Conservation (phyloP, 2,888 invertebrate species). For the Seladonia tumulorum region DNA sequence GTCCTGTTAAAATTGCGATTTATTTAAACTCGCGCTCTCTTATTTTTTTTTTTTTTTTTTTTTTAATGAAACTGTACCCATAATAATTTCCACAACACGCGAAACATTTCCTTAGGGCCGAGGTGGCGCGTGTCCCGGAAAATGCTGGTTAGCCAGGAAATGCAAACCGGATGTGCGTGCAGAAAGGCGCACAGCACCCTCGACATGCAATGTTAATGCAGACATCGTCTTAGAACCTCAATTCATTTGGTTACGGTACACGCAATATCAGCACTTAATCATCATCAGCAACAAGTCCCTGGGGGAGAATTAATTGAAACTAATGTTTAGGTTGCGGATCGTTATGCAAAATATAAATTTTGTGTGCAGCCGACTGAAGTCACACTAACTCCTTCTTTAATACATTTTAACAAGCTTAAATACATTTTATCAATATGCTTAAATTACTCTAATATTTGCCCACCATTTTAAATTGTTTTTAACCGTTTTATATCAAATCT, state of each 20-base stretch:
- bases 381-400: background rate
- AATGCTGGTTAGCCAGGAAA: constrained; percentile 73
- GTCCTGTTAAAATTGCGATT: background rate
- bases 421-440: background rate
- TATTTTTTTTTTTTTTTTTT: background rate
- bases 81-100: constrained; percentile 62
- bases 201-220: constrained; percentile 64
- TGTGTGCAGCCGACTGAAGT: background rate
- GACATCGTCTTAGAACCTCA: constrained; percentile 50
- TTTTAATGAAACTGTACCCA: constrained; percentile 17
- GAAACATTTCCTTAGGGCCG: constrained; percentile 62
- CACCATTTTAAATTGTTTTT: background rate
- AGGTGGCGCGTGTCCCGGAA: constrained; percentile 76
- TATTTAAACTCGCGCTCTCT: background rate
- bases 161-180: constrained; percentile 78
- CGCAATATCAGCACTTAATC: constrained; percentile 44
- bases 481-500: background rate
- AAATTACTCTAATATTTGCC: background rate
- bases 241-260: constrained; percentile 62
- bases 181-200: constrained; percentile 61
- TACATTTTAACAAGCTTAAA: background rate
- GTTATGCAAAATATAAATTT: background rate
- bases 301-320: background rate
- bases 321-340: background rate
- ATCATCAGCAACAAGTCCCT: constrained; percentile 40